A percentile compares a stretch with the other conserved stretches of the same genome.
These are phyloP conservation scores for Tauraco erythrolophus DNA, from an alignment of 2,113 vertebrate species.

Conservation along the genomic window DNA sequence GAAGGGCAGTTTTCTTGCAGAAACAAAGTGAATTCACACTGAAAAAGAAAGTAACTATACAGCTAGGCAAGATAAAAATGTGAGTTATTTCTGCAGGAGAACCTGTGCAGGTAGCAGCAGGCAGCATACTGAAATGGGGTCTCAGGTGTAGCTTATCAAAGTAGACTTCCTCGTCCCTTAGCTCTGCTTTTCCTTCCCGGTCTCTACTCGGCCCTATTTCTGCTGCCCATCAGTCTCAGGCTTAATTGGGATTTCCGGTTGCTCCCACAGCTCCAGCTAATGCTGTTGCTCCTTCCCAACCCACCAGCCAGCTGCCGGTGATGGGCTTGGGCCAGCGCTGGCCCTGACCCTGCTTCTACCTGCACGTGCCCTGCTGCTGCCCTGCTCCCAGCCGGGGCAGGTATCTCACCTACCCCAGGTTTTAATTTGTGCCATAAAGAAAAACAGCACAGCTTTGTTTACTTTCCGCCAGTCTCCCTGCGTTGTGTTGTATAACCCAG, in stretches of 20 bases:
- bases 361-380: accelerated
- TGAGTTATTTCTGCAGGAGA: neutral
- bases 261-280: neutral
- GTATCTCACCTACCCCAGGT: neutral
- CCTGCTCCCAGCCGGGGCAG: neutral
- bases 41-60: neutral
- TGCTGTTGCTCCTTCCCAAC: neutral
- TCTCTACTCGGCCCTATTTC: neutral
- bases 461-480: neutral
- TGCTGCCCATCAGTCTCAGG: neutral
- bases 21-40: neutral
- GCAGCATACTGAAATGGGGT: neutral
- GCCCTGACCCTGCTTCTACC: neutral
- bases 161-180: neutral
- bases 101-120: neutral
- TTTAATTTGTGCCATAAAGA: neutral
- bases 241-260: accelerated
- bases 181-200: accelerated
- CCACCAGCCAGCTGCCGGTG: accelerated
- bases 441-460: neutral
- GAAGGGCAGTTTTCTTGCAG: neutral
- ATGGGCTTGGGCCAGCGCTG: accelerated
- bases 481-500: neutral
- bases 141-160: neutral
- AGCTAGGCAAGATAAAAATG: neutral